Evolutionary conservation across 92 coral and sea anemone species (phyloP).

Genomic region (Plumapathes pennacea): DNA sequence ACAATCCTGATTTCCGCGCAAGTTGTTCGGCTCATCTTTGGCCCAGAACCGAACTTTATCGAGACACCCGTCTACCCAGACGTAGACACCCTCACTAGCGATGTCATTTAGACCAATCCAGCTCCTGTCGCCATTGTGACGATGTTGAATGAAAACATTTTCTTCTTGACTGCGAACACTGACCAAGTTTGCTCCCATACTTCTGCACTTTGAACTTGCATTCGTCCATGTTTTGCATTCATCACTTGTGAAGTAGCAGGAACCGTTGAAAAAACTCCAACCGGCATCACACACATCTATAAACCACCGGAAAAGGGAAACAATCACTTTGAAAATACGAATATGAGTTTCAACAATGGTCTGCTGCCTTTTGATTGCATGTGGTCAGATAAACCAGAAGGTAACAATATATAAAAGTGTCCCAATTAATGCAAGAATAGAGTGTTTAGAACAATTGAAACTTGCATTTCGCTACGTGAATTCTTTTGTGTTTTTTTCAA

Average conservation of each 20-base stretch:
- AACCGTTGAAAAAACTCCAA: constrained; percentile 54
- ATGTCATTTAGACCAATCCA: constrained; percentile 40
- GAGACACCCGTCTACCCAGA: constrained; percentile 7
- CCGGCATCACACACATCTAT: constrained; percentile 29
- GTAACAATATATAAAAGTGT: neutral
- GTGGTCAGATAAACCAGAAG: too few relatives aligned
- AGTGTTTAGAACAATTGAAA: neutral
- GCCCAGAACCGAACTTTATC: constrained; percentile 19
- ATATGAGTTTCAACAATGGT: too few relatives aligned
- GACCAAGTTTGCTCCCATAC: constrained; percentile 22
- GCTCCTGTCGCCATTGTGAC: constrained; percentile 24
- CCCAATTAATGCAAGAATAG: too few relatives aligned
- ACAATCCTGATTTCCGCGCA: neutral
- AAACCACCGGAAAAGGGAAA: too few relatives aligned
- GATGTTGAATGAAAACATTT: constrained; percentile 48
- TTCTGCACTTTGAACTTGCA: constrained; percentile 19
- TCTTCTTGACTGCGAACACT: constrained; percentile 28
- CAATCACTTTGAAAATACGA: too few relatives aligned
- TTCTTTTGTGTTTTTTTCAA: neutral
- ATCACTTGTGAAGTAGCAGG: constrained; percentile 48
- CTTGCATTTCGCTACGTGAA: neutral
- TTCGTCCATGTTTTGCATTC: constrained; percentile 30
- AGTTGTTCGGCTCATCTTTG: constrained; percentile 11
- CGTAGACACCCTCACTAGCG: constrained; percentile 18
- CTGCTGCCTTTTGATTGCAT: constrained; percentile 43